Base-by-base conservation (phyloP, 2,888 invertebrate genomes). In the Dryomyza anilis region DNA sequence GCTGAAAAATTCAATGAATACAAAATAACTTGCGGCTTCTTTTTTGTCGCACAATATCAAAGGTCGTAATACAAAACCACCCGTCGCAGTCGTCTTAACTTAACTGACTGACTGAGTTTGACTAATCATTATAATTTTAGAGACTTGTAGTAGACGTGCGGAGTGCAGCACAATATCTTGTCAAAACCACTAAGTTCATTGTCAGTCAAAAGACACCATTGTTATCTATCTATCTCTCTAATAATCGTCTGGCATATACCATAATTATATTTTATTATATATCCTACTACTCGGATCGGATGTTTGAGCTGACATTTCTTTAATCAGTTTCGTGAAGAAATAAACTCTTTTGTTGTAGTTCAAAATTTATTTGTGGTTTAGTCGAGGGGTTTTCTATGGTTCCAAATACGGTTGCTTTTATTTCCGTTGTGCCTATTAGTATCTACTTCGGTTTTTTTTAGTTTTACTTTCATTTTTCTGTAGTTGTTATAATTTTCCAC, bases 381-480 rank as follows among this genome's bases (percentile, higher is more conserved):
- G 23, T 50, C n/a, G 25, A 50, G 25, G 23, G 25, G 25, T 25
- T 21, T 50, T 50, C 27, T 23, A 25, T 50, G 50, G 27, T 25
- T 50, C 25, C 50, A 27, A 25, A 25, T 50, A 27, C 25, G 50
- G 50, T 25, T n/a, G 50, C 50, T 50, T 48, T 7, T 48, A 6
- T 50, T n/a, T n/a, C n/a, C n/a, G n/a, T n/a, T n/a, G n/a, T n/a
- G n/a, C n/a, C n/a, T n/a, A n/a, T n/a, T n/a, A n/a, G n/a, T n/a
- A n/a, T n/a, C n/a, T n/a, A n/a, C 14, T 23, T 25, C n/a, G 27
- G n/a, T 50, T 50, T 45, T 21, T 14, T 45, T 50, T 14, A 27
- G 25, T 50, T 50, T 50, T 27, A 27, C 23, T 50, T 50, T 50
- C 25, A n/a, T 25, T 25, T 50, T 50, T 50, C 50, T 50, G 23